These are phyloP conservation scores for Diceros bicornis DNA, from an alignment of 2,797 vertebrate genomes.

Conservation along the genomic window DNA sequence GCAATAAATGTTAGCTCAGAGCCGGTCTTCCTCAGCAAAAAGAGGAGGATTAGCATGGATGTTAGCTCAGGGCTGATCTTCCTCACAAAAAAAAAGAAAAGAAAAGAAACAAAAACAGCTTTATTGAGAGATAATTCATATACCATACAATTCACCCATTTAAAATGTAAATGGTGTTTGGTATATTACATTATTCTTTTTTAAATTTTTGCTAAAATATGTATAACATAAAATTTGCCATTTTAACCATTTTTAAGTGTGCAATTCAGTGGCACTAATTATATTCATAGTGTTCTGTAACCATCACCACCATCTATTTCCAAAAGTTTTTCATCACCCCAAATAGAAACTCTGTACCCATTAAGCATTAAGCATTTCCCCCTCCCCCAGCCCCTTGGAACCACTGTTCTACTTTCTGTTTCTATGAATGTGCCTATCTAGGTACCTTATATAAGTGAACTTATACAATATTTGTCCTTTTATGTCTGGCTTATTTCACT, in stretches of 20 bases:
- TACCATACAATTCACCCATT: neutral
- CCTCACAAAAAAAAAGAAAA: too few species aligned
- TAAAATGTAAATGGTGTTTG: constrained; percentile 42
- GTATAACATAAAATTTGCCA: neutral
- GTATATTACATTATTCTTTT: constrained; percentile 26
- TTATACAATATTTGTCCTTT: neutral
- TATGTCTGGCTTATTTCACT: constrained; percentile 25
- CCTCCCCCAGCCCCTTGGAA: neutral
- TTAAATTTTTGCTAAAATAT: neutral
- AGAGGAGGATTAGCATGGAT: too few species aligned
- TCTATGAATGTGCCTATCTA: neutral
- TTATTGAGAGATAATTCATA: constrained; percentile 47
- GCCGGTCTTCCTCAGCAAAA: too few species aligned
- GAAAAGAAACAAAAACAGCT: neutral
- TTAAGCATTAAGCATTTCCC: neutral
- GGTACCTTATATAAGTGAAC: neutral
- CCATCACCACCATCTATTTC: neutral
- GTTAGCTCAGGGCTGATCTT: too few species aligned
- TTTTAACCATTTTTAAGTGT: constrained; percentile 13
- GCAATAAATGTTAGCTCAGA: too few species aligned
- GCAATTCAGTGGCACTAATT: neutral
- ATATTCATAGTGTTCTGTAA: neutral
- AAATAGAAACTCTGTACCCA: constrained; percentile 3
- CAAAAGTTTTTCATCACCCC: constrained; percentile 19
- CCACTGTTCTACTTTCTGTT: neutral